Base-by-base conservation (phyloP, 2,113 vertebrate genomes). In the Cephalopholis sonnerati region DNA sequence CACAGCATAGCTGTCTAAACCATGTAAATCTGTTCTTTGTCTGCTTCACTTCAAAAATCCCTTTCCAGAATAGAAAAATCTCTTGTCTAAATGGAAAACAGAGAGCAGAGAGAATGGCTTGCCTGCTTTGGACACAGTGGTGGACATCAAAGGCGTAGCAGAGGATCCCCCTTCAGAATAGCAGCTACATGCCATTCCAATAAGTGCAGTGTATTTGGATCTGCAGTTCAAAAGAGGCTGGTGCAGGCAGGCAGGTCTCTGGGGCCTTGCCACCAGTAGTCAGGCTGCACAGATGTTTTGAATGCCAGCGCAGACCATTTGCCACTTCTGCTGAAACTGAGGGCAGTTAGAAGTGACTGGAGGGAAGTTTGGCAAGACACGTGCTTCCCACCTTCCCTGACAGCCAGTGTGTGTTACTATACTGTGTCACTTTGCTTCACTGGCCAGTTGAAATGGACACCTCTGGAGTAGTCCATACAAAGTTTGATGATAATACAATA, bases 141-240 rank as follows among this genome's bases (percentile, higher is more conserved):
- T 84, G 87, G 87, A 91, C 93, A 92, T 94, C 92, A 94, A 94
- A 93, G 91, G 82, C 79, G 64, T 68, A 80, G 87, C 86, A 74
- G 93, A 92, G 91, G 90, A 93, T 92, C 91, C 92, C 89, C 89
- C 87, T 90, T 91, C 91, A 93, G 89, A 94, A 91, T 89, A 89
- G 91, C 92, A 83, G 89, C 88, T 85, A 93, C 94, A 95, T 94
- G 92, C 93, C 93, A 94, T 95, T 94, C 89, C 93, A 94, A 89
- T 94, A 93, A 93, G 93, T 85, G 84, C 87, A 84, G 91, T 58
- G 89, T 83, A 87, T 91, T 89, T 91, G 88, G 91, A 92, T 89
- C 85, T 84, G 89, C 67, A 93, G 94, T 95, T 95, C 93, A 94
- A 95, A 95, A 92, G 91, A 86, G 88, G 61, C 90, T 74, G 86